These are phyloP conservation scores for Trachelus troglodyta DNA, from an alignment of 2,888 invertebrate genomes.

Conservation along the genomic window DNA sequence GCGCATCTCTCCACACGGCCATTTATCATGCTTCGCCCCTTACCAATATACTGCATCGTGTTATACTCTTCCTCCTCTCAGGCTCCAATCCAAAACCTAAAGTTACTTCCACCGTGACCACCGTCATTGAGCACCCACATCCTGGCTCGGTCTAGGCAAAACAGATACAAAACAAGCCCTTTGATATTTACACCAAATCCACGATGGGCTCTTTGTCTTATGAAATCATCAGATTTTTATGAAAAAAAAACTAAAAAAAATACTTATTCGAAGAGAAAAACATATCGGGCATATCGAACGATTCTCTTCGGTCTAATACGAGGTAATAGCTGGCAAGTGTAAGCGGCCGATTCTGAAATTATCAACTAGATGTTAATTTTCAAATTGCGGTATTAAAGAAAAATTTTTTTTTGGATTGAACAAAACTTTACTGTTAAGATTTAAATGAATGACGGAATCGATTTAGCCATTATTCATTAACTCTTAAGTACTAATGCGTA, in stretches of 20 bases:
- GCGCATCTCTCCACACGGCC: conserved; percentile 54
- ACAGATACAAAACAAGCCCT: neutral
- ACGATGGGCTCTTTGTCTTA: neutral
- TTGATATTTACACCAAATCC: neutral
- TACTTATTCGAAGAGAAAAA: too few relatives aligned
- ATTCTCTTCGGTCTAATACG: too few relatives aligned
- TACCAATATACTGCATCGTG: conserved; percentile 32
- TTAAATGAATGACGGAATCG: neutral
- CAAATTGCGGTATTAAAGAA: too few relatives aligned
- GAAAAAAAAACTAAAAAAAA: neutral
- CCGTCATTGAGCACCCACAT: neutral
- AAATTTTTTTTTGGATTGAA: conserved; percentile 4
- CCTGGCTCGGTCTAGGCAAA: neutral
- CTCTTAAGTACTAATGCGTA: neutral
- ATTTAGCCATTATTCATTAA: neutral
- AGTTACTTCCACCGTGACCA: neutral
- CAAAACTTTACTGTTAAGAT: neutral
- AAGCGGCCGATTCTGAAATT: neutral
- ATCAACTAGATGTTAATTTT: too few relatives aligned
- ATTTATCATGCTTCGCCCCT: conserved; percentile 55
- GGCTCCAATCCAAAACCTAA: neutral
- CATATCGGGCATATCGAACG: too few relatives aligned
- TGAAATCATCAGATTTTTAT: neutral
- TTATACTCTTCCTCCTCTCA: conserved; percentile 29
- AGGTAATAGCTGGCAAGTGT: neutral